Conservation (phyloP, 1,140 invertebrate genomes). For the Cardiocondyla obscurior region DNA sequence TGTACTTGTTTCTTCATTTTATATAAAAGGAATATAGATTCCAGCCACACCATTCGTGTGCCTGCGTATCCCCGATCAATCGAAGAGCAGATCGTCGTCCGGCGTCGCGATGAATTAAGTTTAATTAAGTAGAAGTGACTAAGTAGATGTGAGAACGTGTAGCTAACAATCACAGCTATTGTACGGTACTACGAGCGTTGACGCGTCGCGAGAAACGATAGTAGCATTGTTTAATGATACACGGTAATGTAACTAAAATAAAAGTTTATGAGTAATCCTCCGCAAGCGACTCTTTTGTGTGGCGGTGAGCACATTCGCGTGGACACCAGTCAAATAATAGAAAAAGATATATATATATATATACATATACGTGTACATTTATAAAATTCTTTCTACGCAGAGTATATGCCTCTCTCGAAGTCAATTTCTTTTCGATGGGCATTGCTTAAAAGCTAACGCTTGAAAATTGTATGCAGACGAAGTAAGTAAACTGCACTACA, state of each 20-base stretch:
- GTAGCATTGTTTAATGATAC: constrained; percentile 34
- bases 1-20: background rate
- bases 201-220: constrained; percentile 54
- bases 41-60: no score
- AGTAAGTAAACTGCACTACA: constrained; percentile 15
- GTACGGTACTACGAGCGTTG: constrained; percentile 72
- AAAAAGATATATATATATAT: constrained; percentile 51
- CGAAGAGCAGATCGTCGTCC: constrained; percentile 52
- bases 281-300: constrained; percentile 16
- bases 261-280: constrained; percentile 10
- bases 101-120: constrained; percentile 55
- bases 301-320: background rate
- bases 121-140: constrained; percentile 65
- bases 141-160: constrained; percentile 68
- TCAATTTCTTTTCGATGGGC: background rate
- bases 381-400: constrained; percentile 63
- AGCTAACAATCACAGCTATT: constrained; percentile 79
- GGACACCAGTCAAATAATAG: constrained; percentile 48
- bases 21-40: background rate
- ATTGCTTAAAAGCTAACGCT: constrained; percentile 37
- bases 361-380: constrained; percentile 38
- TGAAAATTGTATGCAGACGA: constrained; percentile 17
- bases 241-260: constrained; percentile 41
- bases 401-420: background rate
- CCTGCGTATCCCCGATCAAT: background rate